Percentiles rank a stretch among this genome's conserved stretches.
phyloP scores from a whole-genome alignment of 2,888 invertebrate genomes.

The Meta bourneti region DNA sequence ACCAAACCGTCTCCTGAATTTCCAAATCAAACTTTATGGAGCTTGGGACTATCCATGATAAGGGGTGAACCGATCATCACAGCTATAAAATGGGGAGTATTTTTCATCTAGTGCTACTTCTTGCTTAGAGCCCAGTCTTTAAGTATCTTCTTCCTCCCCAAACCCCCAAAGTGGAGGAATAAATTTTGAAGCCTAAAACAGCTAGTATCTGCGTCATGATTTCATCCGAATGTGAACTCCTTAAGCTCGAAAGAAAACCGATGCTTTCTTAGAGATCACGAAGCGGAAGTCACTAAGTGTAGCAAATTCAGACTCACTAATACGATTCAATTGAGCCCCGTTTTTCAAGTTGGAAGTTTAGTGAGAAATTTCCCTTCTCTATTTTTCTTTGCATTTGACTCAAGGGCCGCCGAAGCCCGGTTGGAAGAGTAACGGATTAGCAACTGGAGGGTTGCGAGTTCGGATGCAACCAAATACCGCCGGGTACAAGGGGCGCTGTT shows the following conservation, averaged over 20 bases:
- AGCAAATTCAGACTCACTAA: conserved; percentile 1
- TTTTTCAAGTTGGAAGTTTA: background rate
- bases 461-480: too few relatives aligned
- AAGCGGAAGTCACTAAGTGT: conserved; percentile 18
- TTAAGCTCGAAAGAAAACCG: conserved; percentile 17
- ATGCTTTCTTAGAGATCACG: background rate
- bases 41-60: conserved; percentile 34
- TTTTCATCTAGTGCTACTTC: conserved; percentile 45
- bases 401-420: too few relatives aligned
- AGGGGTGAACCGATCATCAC: conserved; percentile 42
- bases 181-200: conserved; percentile 31
- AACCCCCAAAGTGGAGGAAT: background rate
- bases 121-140: conserved; percentile 35
- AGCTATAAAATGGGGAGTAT: conserved; percentile 53
- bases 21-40: conserved; percentile 51
- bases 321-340: conserved; percentile 1
- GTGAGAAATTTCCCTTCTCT: too few relatives aligned
- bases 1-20: conserved; percentile 50
- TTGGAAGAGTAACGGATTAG: too few relatives aligned
- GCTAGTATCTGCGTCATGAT: conserved; percentile 14
- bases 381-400: too few relatives aligned
- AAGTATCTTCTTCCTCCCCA: conserved; percentile 1
- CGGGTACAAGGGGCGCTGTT: too few relatives aligned
- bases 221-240: conserved; percentile 12
- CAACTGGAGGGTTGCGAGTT: too few relatives aligned